phyloP scores from a whole-genome alignment of 2,113 vertebrate genomes.

The Atrichornis clamosus region DNA sequence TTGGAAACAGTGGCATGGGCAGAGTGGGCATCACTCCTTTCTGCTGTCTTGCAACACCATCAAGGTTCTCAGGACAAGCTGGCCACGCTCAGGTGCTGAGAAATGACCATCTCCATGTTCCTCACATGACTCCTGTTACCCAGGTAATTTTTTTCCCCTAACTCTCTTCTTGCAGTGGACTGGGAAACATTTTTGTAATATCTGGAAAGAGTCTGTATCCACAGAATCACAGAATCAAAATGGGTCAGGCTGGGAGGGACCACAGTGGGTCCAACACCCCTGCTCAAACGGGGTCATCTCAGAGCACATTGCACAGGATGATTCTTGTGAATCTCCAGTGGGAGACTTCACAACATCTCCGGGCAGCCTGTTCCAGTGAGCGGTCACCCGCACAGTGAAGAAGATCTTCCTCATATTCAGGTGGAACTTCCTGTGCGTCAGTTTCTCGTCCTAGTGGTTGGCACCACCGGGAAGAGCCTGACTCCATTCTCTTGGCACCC shows the following conservation, averaged over 20 bases:
- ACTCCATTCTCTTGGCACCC: background rate
- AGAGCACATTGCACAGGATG: background rate
- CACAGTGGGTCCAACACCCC: background rate
- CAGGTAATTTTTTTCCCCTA: rapidly evolving
- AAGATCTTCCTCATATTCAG: background rate
- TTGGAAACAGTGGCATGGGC: background rate
- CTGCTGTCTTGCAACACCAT: background rate
- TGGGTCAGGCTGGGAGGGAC: background rate
- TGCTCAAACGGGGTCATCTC: background rate
- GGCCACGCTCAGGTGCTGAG: background rate
- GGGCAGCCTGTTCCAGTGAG: background rate
- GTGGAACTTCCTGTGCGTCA: background rate
- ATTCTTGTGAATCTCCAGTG: background rate
- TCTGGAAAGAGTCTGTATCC: background rate
- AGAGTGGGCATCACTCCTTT: background rate
- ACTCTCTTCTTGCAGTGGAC: background rate
- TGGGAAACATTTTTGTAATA: background rate
- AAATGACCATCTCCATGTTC: rapidly evolving
- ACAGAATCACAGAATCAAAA: background rate
- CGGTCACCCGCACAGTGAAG: background rate
- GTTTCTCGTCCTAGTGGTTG: no score
- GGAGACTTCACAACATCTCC: background rate
- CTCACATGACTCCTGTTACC: background rate
- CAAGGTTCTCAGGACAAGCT: background rate
- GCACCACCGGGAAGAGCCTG: background rate